These are phyloP conservation scores for Steatocranus sp. DNA, from an alignment of 2,797 vertebrate species.

Conservation along the genomic window DNA sequence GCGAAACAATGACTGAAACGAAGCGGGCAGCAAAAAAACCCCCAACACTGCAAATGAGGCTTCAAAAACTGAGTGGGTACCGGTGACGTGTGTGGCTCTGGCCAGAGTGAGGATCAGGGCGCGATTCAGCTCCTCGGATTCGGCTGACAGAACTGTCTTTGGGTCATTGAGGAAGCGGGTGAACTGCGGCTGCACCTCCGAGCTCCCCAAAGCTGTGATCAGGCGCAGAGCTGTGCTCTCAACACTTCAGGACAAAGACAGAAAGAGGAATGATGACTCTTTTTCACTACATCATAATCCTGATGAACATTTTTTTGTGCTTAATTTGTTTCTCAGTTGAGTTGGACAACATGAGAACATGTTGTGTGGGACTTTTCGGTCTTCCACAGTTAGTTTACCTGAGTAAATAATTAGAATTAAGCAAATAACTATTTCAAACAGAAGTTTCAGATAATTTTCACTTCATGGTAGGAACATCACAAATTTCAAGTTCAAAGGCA, in stretches of 20 bases:
- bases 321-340: background rate
- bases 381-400: background rate
- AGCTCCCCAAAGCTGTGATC: conserved; percentile 95
- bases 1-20: background rate
- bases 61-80: conserved; percentile 49
- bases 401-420: background rate
- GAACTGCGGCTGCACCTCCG: conserved; percentile 96
- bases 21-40: background rate
- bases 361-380: background rate
- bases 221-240: conserved; percentile 95
- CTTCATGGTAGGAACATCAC: fast-evolving
- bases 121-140: conserved; percentile 96
- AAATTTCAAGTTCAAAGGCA: background rate
- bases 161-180: conserved; percentile 96
- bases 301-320: background rate
- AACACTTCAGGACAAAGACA: conserved; percentile 73
- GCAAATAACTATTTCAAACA: background rate
- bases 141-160: conserved; percentile 93
- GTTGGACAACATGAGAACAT: background rate
- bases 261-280: background rate
- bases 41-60: background rate
- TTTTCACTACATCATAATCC: background rate
- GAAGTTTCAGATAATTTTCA: background rate
- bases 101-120: conserved; percentile 95
- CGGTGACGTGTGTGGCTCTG: conserved; percentile 95